phyloP scores from a whole-genome alignment of 2,113 vertebrate species.

The Orycteropus afer region DNA sequence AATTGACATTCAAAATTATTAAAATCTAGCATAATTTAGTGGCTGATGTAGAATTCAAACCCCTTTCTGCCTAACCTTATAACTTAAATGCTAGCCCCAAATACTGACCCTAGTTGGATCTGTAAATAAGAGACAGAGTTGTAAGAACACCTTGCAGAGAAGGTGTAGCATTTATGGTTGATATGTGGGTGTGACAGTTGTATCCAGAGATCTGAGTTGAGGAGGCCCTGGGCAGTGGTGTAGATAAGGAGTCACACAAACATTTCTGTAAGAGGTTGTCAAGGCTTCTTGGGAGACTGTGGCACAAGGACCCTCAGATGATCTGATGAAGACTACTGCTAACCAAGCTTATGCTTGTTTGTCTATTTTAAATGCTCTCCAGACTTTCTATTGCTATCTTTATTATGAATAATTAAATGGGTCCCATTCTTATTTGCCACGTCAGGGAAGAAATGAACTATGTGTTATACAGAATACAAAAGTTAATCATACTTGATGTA shows the following conservation, averaged over 20 bases:
- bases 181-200: accelerated
- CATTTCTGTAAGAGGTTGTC: not conserved
- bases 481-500: not conserved
- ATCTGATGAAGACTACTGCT: not conserved
- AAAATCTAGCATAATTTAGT: not conserved
- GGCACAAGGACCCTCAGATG: not conserved
- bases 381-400: not conserved
- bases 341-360: not conserved
- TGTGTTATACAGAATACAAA: not conserved
- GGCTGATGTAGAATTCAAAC: not conserved
- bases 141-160: not conserved
- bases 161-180: not conserved
- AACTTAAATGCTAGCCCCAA: not conserved
- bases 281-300: no score
- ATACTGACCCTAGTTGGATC: not conserved
- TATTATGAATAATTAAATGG: not conserved
- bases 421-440: not conserved
- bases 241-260: not conserved
- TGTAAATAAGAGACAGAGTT: not conserved
- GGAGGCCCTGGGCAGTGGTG: accelerated
- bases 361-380: not conserved
- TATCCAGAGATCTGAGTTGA: not conserved
- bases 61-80: not conserved
- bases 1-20: not conserved
- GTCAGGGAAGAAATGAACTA: not conserved